Percentiles rank a stretch among this genome's conserved stretches.
Conservation (phyloP, 1,140 invertebrate genomes). For the Orussus abietinus region DNA sequence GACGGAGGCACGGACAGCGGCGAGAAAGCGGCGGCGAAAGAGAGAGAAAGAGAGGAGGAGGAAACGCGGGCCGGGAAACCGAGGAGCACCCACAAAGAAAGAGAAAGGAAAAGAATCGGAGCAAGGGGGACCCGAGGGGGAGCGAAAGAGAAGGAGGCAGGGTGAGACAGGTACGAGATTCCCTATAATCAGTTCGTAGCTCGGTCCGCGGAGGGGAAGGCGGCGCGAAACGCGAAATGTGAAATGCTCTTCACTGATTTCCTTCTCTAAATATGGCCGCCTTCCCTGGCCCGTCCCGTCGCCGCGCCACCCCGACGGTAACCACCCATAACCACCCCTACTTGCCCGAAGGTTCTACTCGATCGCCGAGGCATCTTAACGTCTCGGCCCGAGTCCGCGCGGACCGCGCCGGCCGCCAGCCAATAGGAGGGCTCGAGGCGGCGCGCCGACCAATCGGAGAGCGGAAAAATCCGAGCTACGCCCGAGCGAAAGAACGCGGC, state of each 20-base stretch:
- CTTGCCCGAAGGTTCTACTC: constrained; percentile 54
- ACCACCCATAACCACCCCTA: constrained; percentile 51
- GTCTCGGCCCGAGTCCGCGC: constrained; percentile 39
- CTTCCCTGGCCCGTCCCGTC: constrained; percentile 34
- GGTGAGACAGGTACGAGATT: background rate
- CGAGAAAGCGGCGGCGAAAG: constrained; percentile 6
- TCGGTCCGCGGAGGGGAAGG: constrained; percentile 18
- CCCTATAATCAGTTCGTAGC: constrained; percentile 1
- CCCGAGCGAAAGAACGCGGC: constrained; percentile 43
- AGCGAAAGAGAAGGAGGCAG: background rate
- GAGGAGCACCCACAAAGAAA: too few relatives aligned
- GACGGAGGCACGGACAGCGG: background rate
- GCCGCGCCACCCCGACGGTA: constrained; percentile 31
- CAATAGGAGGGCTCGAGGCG: constrained; percentile 28
- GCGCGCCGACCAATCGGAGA: constrained; percentile 28
- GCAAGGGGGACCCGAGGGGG: too few relatives aligned
- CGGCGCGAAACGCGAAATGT: constrained; percentile 28
- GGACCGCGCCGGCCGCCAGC: constrained; percentile 18
- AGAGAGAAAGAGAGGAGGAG: constrained; percentile 11
- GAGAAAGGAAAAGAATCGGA: too few relatives aligned
- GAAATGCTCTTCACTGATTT: constrained; percentile 50
- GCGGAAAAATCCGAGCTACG: constrained; percentile 34
- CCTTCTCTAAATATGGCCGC: constrained; percentile 53
- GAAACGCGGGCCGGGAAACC: too few relatives aligned
- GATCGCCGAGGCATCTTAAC: constrained; percentile 54